Evolutionary conservation across 1,140 invertebrate genomes (phyloP).

Genomic region (Copidosoma floridanum): DNA sequence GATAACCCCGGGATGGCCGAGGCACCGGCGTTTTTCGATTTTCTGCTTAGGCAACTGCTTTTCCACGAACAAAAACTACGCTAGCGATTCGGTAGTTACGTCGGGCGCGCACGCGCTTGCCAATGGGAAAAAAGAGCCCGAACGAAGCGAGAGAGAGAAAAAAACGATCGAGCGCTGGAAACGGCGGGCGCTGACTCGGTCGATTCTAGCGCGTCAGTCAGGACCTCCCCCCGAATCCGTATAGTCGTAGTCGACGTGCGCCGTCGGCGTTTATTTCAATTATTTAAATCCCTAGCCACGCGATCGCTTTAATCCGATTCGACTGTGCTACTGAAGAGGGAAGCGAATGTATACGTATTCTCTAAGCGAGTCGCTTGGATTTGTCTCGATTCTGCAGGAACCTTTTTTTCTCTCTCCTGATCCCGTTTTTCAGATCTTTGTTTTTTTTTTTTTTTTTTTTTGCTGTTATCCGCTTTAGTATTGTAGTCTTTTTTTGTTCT

Average conservation of each 20-base stretch:
- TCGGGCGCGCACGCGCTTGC: too few relatives aligned
- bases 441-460: neutral
- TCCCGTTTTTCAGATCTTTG: too few relatives aligned
- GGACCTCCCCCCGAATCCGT: too few relatives aligned
- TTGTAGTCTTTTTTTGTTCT: too few relatives aligned
- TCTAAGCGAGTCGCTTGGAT: neutral
- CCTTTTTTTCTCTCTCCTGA: neutral
- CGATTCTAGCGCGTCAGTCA: constrained; percentile 1
- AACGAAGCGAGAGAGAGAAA: too few relatives aligned
- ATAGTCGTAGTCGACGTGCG: too few relatives aligned
- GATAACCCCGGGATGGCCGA: too few relatives aligned
- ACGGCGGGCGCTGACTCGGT: constrained; percentile 6
- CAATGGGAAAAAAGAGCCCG: too few relatives aligned
- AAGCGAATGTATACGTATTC: too few relatives aligned
- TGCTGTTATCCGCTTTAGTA: too few relatives aligned
- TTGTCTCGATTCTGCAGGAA: neutral
- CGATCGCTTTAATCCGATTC: constrained; percentile 27
- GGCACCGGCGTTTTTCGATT: constrained; percentile 1
- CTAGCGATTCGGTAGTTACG: constrained; percentile 8
- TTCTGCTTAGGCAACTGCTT: constrained; percentile 16
- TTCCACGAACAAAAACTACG: constrained; percentile 10
- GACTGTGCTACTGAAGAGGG: neutral
- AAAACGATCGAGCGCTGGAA: too few relatives aligned
- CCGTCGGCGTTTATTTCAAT: constrained; percentile 28
- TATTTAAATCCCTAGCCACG: constrained; percentile 28